A percentile compares a stretch with the other conserved stretches of the same genome.
Conservation (phyloP, 2,113 vertebrate species). For the Oreochromis tanganicae region DNA sequence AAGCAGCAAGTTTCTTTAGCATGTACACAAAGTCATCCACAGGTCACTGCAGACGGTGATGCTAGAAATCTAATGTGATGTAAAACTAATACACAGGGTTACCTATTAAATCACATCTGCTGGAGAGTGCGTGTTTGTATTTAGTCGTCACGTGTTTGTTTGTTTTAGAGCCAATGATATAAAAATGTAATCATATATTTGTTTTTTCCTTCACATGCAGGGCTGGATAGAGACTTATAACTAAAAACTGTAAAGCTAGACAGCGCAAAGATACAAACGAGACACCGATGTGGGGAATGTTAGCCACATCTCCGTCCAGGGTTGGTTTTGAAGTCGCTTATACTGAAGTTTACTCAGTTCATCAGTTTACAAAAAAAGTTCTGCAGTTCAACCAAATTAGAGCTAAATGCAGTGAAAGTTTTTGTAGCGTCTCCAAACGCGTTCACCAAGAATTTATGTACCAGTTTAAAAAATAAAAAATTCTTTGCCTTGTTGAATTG, state of each 20-base stretch:
- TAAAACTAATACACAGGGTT: background rate
- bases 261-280: constrained; percentile 15
- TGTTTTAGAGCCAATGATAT: background rate
- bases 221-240: constrained; percentile 6
- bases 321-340: constrained; percentile 21
- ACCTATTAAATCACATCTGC: constrained; percentile 34
- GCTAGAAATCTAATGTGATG: background rate
- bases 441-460: constrained; percentile 2
- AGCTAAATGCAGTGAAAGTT: background rate
- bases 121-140: constrained; percentile 8
- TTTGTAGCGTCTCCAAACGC: background rate
- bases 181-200: background rate
- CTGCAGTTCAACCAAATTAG: constrained; percentile 21
- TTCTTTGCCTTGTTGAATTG: constrained; percentile 42
- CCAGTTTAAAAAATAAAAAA: background rate
- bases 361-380: background rate
- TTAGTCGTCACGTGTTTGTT: background rate
- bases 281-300: constrained; percentile 1
- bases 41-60: background rate
- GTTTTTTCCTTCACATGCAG: background rate
- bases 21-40: background rate
- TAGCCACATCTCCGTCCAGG: constrained; percentile 6
- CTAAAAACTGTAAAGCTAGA: background rate
- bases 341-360: constrained; percentile 11
- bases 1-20: background rate